Evolutionary conservation across 2,888 invertebrate species (phyloP), one percentile per base, ranked within the genome.

Genomic region (Junonia oenone): DNA sequence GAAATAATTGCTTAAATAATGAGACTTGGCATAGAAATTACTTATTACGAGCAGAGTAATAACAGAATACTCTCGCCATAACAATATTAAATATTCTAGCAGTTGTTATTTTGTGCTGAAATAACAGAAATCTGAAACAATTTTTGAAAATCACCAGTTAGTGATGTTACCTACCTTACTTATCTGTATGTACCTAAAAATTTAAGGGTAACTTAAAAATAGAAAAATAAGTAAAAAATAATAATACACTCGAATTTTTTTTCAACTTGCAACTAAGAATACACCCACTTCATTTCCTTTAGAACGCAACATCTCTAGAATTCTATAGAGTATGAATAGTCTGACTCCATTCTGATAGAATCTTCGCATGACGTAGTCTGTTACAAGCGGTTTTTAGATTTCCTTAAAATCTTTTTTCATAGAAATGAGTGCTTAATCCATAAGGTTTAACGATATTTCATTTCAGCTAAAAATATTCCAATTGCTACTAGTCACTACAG

Each of bases 251-350:
- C 14, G 19, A 35, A 0, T 11, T 9, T 13, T 6, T 14, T 6
- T 9, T n/a, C n/a, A n/a, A 15, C 47, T 54, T 47, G 53, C 53
- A 54, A 54, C 53, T 40, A 48, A 54, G 40, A 40, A 33, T 8
- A 37, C 40, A 17, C 17, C 8, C 11, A 38, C 38, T 9, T 17
- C 9, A 3, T 15, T 38, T 53, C 38, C 47, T 26, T 31, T 22
- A 40, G 29, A 40, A 40, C 14, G 13, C 9, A 11, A 46, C 45
- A 8, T 22, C 13, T 15, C 29, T 40, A 54, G 13, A 43, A 14
- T 26, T 43, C 26, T n/a, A 13, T 43, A 43, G 43, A 26, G 13
- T 43, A 43, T 13, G n/a, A 22, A 43, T 43, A 43, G 26, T 22
- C 22, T 26, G 2, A 43, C 17, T 0, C n/a, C 22, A 43, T 26